These are phyloP conservation scores for Athetis lepigone DNA, from an alignment of 2,888 invertebrate species.

Conservation along the genomic window DNA sequence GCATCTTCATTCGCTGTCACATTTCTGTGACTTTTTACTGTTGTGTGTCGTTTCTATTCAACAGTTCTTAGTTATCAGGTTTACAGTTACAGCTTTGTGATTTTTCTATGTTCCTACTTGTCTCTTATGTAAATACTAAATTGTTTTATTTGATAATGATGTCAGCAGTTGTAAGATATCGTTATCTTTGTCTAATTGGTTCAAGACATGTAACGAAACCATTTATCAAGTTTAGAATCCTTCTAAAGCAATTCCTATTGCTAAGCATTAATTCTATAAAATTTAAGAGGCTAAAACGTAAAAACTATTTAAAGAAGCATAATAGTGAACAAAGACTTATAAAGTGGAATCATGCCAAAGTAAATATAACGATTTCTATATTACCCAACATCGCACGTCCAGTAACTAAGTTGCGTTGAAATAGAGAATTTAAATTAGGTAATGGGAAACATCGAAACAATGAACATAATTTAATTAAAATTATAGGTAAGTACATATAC, in stretches of 20 bases:
- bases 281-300: not conserved
- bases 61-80: not conserved
- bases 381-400: slow-evolving; percentile 87
- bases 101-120: slow-evolving; percentile 37
- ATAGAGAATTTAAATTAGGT: slow-evolving; percentile 57
- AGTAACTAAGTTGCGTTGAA: slow-evolving; percentile 77
- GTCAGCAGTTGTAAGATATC: slow-evolving; percentile 42
- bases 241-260: slow-evolving; percentile 24
- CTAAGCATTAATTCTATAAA: slow-evolving; percentile 37
- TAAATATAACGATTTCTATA: slow-evolving; percentile 42
- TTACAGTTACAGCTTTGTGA: not conserved
- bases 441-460: slow-evolving; percentile 34
- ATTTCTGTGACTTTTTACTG: no score
- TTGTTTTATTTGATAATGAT: slow-evolving; percentile 44
- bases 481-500: not conserved
- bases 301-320: slow-evolving; percentile 17
- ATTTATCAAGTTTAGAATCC: slow-evolving; percentile 29
- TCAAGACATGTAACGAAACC: slow-evolving; percentile 48
- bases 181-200: slow-evolving; percentile 28
- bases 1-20: no score
- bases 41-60: no score
- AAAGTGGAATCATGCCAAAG: slow-evolving; percentile 51
- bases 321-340: slow-evolving; percentile 24
- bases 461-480: not conserved
- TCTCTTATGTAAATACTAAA: slow-evolving; percentile 48